phyloP scores from a whole-genome alignment of 1,140 invertebrate species.

The Heterodera schachtii region DNA sequence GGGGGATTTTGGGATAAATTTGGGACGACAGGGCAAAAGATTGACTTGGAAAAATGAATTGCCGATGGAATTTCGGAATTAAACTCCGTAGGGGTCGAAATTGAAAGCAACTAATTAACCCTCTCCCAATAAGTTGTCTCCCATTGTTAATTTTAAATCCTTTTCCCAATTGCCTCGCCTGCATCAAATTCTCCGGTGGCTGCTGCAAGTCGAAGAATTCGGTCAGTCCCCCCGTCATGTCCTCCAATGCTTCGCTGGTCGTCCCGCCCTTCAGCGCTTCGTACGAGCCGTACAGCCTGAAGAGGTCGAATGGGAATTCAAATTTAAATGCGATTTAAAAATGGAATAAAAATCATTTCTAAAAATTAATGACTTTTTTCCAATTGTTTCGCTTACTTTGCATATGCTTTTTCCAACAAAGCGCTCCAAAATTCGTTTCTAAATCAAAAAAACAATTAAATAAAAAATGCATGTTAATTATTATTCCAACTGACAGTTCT shows the following conservation, averaged over 20 bases:
- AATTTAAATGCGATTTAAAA: too few relatives aligned
- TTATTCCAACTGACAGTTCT: slow-evolving; percentile 73
- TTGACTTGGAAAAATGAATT: too few relatives aligned
- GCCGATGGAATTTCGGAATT: too few relatives aligned
- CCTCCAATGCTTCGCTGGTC: slow-evolving; percentile 91
- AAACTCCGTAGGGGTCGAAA: too few relatives aligned
- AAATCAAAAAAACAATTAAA: slow-evolving; percentile 82
- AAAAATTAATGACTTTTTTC: too few relatives aligned
- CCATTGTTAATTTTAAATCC: not conserved
- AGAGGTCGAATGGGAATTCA: too few relatives aligned
- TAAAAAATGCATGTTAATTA: too few relatives aligned
- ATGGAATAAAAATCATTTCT: too few relatives aligned
- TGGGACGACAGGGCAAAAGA: too few relatives aligned
- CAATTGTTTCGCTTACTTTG: slow-evolving; percentile 68
- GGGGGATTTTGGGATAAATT: too few relatives aligned
- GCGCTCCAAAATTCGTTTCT: slow-evolving; percentile 85
- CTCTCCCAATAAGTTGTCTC: too few relatives aligned
- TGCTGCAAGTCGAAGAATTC: slow-evolving; percentile 89
- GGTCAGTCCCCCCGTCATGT: slow-evolving; percentile 95
- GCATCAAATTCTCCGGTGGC: slow-evolving; percentile 73
- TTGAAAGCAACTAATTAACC: too few relatives aligned
- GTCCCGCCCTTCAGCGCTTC: slow-evolving; percentile 95
- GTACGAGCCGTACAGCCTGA: slow-evolving; percentile 87
- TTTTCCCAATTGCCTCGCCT: slow-evolving; percentile 44
- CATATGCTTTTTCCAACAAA: slow-evolving; percentile 80